phyloP scores from a whole-genome alignment of 2,113 vertebrate genomes.

The Clarias gariepinus region DNA sequence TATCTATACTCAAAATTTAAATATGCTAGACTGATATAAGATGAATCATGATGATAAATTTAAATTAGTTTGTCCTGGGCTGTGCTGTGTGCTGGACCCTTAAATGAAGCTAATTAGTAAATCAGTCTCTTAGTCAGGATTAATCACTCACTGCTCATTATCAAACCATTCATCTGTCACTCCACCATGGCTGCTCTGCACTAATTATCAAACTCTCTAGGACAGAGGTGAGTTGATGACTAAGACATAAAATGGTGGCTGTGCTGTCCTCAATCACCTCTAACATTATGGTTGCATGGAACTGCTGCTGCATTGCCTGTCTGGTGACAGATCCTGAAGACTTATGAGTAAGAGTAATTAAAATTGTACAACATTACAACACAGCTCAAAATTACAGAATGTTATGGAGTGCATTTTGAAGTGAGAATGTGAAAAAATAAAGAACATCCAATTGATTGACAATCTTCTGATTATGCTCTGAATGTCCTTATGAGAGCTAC shows the following conservation, averaged over 20 bases:
- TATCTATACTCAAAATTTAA: neutral
- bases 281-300: slow-evolving; percentile 2
- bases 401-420: neutral
- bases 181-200: slow-evolving; percentile 5
- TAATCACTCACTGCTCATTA: slow-evolving; percentile 38
- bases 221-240: neutral
- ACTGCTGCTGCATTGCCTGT: slow-evolving; percentile 2
- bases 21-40: neutral
- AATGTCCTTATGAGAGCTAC: neutral
- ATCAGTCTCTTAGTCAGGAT: slow-evolving; percentile 43
- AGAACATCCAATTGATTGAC: neutral
- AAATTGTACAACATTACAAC: slow-evolving; percentile 1
- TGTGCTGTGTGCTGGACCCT: neutral
- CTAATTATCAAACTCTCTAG: slow-evolving; percentile 43
- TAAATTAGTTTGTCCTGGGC: neutral
- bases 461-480: neutral
- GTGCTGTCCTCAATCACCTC: neutral
- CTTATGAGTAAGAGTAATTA: neutral
- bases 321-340: slow-evolving; percentile 16
- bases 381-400: neutral
- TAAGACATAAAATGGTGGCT: slow-evolving; percentile 3
- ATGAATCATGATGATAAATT: neutral
- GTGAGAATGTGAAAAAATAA: neutral
- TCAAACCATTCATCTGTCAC: slow-evolving; percentile 34
- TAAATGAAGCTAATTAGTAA: slow-evolving; percentile 32